A percentile compares a stretch with the other conserved stretches of the same genome.
Evolutionary conservation across 2,797 vertebrate genomes (phyloP).

Genomic region (Lepilemur septentrionalis): DNA sequence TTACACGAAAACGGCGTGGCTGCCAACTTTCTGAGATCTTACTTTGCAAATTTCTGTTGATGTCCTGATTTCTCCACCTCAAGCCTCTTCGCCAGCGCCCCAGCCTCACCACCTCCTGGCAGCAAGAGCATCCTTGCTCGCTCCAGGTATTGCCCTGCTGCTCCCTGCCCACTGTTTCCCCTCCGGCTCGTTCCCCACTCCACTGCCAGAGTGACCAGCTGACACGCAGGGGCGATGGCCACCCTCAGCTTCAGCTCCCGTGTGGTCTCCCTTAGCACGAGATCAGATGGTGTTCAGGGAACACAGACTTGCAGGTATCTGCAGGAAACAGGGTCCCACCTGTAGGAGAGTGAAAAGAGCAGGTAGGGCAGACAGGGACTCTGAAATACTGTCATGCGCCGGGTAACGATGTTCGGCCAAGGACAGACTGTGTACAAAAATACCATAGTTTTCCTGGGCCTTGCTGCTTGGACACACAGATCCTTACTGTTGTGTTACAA

Average conservation of each 20-base stretch:
- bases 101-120: too few relatives aligned
- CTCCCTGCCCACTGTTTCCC: background rate
- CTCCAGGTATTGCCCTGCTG: too few relatives aligned
- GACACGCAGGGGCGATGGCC: fast-evolving
- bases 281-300: too few relatives aligned
- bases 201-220: fast-evolving
- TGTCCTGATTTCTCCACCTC: background rate
- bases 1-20: background rate
- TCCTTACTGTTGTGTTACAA: too few relatives aligned
- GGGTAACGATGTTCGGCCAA: background rate
- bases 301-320: background rate
- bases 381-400: background rate
- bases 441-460: too few relatives aligned
- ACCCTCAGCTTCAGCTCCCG: background rate
- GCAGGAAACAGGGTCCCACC: fast-evolving
- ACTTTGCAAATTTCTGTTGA: too few relatives aligned
- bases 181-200: too few relatives aligned
- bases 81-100: background rate
- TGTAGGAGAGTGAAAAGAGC: background rate
- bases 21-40: too few relatives aligned
- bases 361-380: background rate
- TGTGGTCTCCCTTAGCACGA: too few relatives aligned
- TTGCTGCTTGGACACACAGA: too few relatives aligned
- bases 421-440: background rate
- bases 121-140: background rate